Base-by-base conservation (phyloP, 2,888 invertebrate genomes). In the Ypsolopha scabrella region DNA sequence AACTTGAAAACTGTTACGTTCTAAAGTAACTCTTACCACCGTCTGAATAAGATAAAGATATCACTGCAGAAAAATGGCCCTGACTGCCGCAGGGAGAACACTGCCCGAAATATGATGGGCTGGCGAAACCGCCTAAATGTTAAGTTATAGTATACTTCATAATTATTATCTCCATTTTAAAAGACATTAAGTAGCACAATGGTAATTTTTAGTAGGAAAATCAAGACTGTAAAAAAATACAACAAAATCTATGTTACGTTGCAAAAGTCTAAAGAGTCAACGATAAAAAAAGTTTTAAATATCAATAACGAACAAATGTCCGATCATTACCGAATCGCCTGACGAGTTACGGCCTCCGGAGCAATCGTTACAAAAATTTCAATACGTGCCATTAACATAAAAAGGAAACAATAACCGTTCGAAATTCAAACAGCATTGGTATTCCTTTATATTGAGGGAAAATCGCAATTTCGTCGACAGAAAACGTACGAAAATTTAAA, bases 391-490 rank as follows among this genome's bases (percentile, higher is more conserved):
- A 85, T 83, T 82, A 83, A 73, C 80, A 82, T 85, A 82, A 86
- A 85, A 81, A 78, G 75, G 75, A 77, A 81, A 86, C 81, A 82
- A 81, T 83, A 85, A 82, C 80, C 80, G 72, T 85, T 83, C 80
- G 79, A 82, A 82, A 80, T 79, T 78, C 72, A 76, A 72, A 53
- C 50, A 51, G 51, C 51, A 77, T 73, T 70, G 72, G 71, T 67
- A 68, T 73, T 72, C 72, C 71, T 79, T 75, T 81, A 80, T 80
- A 80, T 79, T 78, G 75, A 69, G 72, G 67, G 67, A 76, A 80
- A 80, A 80, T 78, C 70, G 75, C 75, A 79, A 79, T 79, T 80
- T 75, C 45, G 75, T 65, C 69, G 72, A 70, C 71, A 64, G 60
- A 58, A 63, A 64, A 61, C 66, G 74, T 72, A 69, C 71, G 73